A percentile compares a stretch with the other conserved stretches of the same genome.
These are phyloP conservation scores for Xyrauchen texanus DNA, from an alignment of 2,113 vertebrate species.

Conservation along the genomic window DNA sequence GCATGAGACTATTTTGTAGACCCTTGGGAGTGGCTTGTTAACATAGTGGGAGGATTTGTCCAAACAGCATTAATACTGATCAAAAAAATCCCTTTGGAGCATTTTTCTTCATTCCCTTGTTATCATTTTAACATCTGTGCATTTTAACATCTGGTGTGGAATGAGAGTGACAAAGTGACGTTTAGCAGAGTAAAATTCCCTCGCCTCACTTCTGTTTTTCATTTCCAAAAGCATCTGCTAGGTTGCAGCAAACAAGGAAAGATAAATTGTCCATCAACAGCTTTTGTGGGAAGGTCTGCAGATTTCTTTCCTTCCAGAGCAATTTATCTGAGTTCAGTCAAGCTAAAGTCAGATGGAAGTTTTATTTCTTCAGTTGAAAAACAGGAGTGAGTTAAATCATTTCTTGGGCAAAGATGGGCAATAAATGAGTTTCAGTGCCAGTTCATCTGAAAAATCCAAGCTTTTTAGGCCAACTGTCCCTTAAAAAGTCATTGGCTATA, in stretches of 20 bases:
- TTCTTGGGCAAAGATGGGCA: constrained; percentile 27
- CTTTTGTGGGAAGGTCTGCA: constrained; percentile 56
- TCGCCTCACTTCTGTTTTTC: constrained; percentile 54
- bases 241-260: constrained; percentile 50
- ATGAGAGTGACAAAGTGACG: constrained; percentile 68
- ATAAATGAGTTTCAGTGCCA: constrained; percentile 55
- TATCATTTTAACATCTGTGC: constrained; percentile 59
- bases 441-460: background rate
- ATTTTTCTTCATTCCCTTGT: constrained; percentile 65
- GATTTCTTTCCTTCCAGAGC: constrained; percentile 46
- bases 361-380: constrained; percentile 38
- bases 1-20: background rate
- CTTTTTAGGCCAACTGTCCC: constrained; percentile 44
- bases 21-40: constrained; percentile 45
- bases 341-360: constrained; percentile 46
- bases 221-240: constrained; percentile 67
- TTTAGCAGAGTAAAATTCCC: constrained; percentile 56
- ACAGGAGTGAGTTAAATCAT: constrained; percentile 54
- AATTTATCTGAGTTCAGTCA: constrained; percentile 66
- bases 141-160: constrained; percentile 4
- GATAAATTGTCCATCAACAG: constrained; percentile 65
- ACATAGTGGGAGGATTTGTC: constrained; percentile 42
- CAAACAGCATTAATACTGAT: constrained; percentile 60
- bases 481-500: constrained; percentile 35
- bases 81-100: constrained; percentile 47